Evolutionary conservation across 2,113 vertebrate species (phyloP).

Genomic region (Erythrocebus patas): DNA sequence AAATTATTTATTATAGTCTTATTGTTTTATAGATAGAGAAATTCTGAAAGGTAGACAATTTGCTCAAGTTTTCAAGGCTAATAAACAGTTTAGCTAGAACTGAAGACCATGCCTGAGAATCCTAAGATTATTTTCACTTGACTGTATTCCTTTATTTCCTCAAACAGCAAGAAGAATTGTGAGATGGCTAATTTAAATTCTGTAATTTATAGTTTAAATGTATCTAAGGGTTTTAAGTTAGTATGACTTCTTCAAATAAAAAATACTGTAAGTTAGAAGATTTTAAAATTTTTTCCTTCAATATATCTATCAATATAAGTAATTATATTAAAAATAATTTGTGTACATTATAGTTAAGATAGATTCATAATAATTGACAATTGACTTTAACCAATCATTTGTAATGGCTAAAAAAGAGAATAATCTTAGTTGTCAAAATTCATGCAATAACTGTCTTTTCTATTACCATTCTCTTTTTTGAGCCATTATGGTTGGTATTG

Average conservation of each 20-base stretch:
- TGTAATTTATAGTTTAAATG: neutral
- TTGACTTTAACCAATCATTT: neutral
- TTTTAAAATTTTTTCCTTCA: neutral
- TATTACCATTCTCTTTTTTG: neutral
- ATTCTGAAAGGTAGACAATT: neutral
- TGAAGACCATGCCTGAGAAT: neutral
- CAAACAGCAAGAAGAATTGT: neutral
- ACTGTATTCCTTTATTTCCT: neutral
- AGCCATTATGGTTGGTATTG: neutral
- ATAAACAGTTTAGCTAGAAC: neutral
- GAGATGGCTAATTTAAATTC: neutral
- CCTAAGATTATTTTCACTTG: neutral
- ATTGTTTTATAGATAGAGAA: neutral
- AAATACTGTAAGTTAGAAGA: neutral
- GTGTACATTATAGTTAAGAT: neutral
- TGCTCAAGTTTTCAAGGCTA: neutral
- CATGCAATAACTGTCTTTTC: too few relatives aligned
- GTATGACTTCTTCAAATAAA: neutral
- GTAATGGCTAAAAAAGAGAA: too few relatives aligned
- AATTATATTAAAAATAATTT: neutral
- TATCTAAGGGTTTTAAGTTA: neutral
- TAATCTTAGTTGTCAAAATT: too few relatives aligned
- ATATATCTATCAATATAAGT: neutral
- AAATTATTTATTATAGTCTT: neutral
- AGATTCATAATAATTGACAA: neutral